A percentile compares a stretch with the other conserved stretches of the same genome.
phyloP scores from a whole-genome alignment of 1,140 invertebrate genomes.

The Ostrea denselamellosa region DNA sequence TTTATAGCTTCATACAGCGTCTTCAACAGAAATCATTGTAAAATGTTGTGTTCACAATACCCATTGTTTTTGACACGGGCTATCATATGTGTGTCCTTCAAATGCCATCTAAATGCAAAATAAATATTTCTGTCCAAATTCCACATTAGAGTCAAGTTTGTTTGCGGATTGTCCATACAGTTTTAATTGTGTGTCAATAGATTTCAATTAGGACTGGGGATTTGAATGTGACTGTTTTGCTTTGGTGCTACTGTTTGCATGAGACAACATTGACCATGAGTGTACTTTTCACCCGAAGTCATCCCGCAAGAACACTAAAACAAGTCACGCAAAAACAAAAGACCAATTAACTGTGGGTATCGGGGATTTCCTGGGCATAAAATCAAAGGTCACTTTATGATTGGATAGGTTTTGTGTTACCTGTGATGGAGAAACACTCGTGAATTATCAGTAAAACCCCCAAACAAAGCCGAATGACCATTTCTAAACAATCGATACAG shows the following conservation, averaged over 20 bases:
- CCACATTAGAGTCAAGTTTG: not conserved
- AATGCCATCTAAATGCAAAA: not conserved
- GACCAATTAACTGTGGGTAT: not conserved
- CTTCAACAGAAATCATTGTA: not conserved
- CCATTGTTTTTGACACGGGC: not conserved
- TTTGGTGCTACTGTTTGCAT: not conserved
- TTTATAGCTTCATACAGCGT: not conserved
- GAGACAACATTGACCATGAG: slow-evolving; percentile 9
- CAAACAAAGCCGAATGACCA: not conserved
- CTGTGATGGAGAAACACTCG: not conserved
- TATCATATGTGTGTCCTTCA: not conserved
- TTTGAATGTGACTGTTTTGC: not conserved
- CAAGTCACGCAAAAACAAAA: slow-evolving; percentile 24
- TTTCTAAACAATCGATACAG: slow-evolving; percentile 25
- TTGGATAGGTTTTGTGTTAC: slow-evolving; percentile 1
- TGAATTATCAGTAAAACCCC: not conserved
- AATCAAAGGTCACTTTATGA: slow-evolving; percentile 6
- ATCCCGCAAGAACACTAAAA: not conserved
- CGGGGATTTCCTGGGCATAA: slow-evolving; percentile 21
- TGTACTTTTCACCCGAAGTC: slow-evolving; percentile 23
- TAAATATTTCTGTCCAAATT: not conserved
- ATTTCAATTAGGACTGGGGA: not conserved
- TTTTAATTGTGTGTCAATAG: slow-evolving; percentile 7
- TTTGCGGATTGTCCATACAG: not conserved
- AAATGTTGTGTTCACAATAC: not conserved